phyloP scores from a whole-genome alignment of 1,140 invertebrate genomes.

The Chelonus insularis region DNA sequence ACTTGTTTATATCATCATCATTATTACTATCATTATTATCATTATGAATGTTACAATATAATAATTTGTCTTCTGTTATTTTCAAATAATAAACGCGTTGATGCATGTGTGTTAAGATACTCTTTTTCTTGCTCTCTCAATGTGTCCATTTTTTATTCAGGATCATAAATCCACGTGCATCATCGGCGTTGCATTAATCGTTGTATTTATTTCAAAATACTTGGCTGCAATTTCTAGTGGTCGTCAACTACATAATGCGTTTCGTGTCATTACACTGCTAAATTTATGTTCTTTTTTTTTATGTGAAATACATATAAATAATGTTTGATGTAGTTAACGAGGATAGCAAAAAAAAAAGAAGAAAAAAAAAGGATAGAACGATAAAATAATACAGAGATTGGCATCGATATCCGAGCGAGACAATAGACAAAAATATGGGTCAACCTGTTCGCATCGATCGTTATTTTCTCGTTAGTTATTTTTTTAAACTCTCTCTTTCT shows the following conservation, averaged over 20 bases:
- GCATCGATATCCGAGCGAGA: constrained; percentile 15
- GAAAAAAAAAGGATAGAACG: neutral
- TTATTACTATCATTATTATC: neutral
- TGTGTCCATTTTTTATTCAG: too few species aligned
- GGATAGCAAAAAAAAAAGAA: neutral
- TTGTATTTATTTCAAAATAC: too few species aligned
- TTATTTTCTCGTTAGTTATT: constrained; percentile 32
- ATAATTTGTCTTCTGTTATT: too few species aligned
- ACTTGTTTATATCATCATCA: neutral
- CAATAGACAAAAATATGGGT: constrained; percentile 32
- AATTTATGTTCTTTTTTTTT: neutral
- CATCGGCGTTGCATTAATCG: too few species aligned
- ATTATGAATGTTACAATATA: too few species aligned
- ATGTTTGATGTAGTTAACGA: neutral
- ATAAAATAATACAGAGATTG: constrained; percentile 20
- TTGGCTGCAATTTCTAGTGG: too few species aligned
- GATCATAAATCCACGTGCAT: too few species aligned
- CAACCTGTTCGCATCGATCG: constrained; percentile 33
- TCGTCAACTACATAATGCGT: too few species aligned
- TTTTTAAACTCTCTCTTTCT: constrained; percentile 24
- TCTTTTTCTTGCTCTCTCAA: too few species aligned
- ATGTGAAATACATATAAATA: neutral
- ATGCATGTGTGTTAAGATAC: too few species aligned
- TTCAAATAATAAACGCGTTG: too few species aligned
- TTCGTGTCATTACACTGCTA: too few species aligned